Percentiles rank a stretch among this genome's conserved stretches.
Evolutionary conservation across 2,888 invertebrate species (phyloP).

Genomic region (Sinhomidia bicolor): DNA sequence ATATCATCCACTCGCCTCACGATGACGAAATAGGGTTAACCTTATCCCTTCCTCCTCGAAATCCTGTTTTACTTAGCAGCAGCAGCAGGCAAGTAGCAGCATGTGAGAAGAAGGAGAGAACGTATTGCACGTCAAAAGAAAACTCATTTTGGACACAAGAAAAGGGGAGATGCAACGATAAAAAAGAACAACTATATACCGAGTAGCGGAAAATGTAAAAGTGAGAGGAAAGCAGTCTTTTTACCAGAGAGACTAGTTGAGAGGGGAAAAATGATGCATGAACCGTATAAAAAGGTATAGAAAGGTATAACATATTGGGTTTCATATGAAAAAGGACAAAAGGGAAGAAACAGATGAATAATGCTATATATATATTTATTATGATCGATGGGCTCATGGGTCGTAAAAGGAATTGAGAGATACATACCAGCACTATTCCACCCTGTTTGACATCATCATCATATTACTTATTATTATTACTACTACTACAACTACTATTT

Average conservation of each 20-base stretch:
- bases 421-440: constrained; percentile 7
- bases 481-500: no score
- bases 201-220: constrained; percentile 1
- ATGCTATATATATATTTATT: no score
- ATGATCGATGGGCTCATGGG: constrained; percentile 9
- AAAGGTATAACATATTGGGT: not conserved
- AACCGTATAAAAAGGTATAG: not conserved
- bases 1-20: no score
- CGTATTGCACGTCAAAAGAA: constrained; percentile 9
- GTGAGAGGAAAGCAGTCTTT: not conserved
- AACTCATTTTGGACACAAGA: not conserved
- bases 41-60: not conserved
- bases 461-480: not conserved
- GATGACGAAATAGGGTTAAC: not conserved
- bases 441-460: constrained; percentile 9
- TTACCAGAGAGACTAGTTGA: not conserved
- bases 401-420: not conserved
- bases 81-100: not conserved
- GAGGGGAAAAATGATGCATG: not conserved
- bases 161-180: not conserved
- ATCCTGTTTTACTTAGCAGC: constrained; percentile 3
- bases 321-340: not conserved
- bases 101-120: not conserved
- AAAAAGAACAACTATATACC: not conserved
- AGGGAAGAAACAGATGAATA: not conserved